A percentile compares a stretch with the other conserved stretches of the same genome.
These are phyloP conservation scores for Zoanthus sociatus DNA, from an alignment of 92 coral and sea anemone species.

Conservation along the genomic window DNA sequence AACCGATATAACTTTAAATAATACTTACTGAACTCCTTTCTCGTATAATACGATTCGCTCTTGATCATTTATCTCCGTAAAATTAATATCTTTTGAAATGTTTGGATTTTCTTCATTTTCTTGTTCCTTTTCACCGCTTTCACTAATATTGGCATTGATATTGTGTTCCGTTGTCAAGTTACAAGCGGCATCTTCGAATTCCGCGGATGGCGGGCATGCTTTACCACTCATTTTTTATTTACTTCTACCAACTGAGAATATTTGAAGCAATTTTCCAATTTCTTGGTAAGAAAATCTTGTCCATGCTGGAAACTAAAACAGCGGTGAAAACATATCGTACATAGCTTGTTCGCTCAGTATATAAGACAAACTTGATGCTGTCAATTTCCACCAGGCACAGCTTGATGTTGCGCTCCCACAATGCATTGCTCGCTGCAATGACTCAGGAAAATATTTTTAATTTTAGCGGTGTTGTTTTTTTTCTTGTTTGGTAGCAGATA, in stretches of 20 bases:
- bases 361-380: neutral
- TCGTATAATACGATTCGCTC: constrained; percentile 74
- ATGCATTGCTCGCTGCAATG: constrained; percentile 24
- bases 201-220: neutral
- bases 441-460: neutral
- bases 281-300: neutral
- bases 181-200: neutral
- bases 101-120: neutral
- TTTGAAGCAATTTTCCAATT: neutral
- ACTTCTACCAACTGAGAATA: neutral
- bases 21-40: constrained; percentile 79
- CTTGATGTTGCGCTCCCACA: neutral
- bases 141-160: too few relatives aligned
- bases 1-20: neutral
- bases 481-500: neutral
- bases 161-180: constrained; percentile 22
- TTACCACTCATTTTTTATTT: neutral
- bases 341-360: constrained; percentile 9
- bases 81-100: constrained; percentile 19
- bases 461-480: neutral
- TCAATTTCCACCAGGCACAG: constrained; percentile 13
- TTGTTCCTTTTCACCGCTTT: neutral
- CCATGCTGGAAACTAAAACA: neutral
- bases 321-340: too few relatives aligned
- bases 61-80: constrained; percentile 63